phyloP scores from a whole-genome alignment of 2,113 vertebrate genomes.

The Melanerpes aurifrons region DNA sequence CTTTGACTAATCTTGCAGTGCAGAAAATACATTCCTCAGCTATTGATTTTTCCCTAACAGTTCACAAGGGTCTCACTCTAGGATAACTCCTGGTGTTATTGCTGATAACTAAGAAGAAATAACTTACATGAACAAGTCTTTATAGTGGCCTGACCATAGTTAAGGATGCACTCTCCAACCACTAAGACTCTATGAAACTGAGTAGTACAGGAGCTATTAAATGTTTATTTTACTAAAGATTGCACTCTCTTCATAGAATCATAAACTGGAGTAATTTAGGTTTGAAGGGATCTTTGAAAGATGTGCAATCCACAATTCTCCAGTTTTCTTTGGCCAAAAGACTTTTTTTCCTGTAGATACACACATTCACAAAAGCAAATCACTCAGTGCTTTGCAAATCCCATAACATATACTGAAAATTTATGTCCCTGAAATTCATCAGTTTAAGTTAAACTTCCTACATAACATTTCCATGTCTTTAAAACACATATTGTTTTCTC shows the following conservation, averaged over 20 bases:
- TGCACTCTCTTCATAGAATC: neutral
- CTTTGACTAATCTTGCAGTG: neutral
- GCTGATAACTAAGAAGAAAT: neutral
- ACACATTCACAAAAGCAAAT: neutral
- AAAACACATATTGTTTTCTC: neutral
- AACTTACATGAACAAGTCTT: neutral
- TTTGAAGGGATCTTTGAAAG: neutral
- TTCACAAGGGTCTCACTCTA: neutral
- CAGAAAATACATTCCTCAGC: neutral
- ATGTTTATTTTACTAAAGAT: neutral
- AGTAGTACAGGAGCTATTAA: neutral
- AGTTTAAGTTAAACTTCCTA: neutral
- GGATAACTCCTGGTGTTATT: neutral
- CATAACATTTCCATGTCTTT: neutral
- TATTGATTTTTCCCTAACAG: slow-evolving; percentile 4
- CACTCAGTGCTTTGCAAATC: neutral
- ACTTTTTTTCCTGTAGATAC: neutral
- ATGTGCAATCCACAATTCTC: neutral
- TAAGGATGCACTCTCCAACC: neutral
- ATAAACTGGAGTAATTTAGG: neutral
- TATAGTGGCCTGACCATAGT: neutral
- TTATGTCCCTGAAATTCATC: neutral
- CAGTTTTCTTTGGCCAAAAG: neutral
- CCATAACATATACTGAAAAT: neutral
- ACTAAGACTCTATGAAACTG: neutral